Percentiles rank a stretch among this genome's conserved stretches.
Evolutionary conservation across 2,797 vertebrate genomes (phyloP).

Genomic region (Carapus acus): DNA sequence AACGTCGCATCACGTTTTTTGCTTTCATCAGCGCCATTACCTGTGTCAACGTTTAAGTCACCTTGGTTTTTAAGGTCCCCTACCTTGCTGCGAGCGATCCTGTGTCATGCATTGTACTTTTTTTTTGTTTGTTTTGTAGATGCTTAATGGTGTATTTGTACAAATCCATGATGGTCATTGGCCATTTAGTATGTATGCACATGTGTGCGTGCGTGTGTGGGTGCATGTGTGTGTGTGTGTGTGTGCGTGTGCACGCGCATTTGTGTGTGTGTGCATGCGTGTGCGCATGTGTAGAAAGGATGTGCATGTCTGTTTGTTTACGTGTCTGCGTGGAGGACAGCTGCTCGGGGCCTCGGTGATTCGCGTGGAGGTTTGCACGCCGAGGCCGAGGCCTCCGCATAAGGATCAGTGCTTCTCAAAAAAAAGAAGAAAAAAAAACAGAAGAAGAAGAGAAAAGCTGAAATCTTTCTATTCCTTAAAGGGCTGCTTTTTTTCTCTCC

Average conservation of each 20-base stretch:
- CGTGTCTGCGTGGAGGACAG: conserved; percentile 47
- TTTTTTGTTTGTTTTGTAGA: conserved; percentile 48
- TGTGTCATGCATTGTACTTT: too few relatives aligned
- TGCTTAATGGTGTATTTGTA: conserved; percentile 49
- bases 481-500: conserved; percentile 84
- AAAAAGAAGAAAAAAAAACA: too few relatives aligned
- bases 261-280: conserved; percentile 62
- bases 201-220: conserved; percentile 54
- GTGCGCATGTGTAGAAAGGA: too few relatives aligned
- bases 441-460: conserved; percentile 57
- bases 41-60: conserved; percentile 28
- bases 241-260: conserved; percentile 49
- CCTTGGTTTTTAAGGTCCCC: too few relatives aligned
- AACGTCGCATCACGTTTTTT: conserved; percentile 36
- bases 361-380: conserved; percentile 26
- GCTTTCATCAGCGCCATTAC: conserved; percentile 39
- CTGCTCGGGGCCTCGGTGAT: conserved; percentile 46
- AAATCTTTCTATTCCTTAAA: conserved; percentile 79
- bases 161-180: conserved; percentile 45
- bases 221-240: conserved; percentile 58
- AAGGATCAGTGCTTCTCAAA: conserved; percentile 75
- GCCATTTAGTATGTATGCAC: conserved; percentile 51
- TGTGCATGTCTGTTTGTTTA: conserved; percentile 48
- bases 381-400: conserved; percentile 53
- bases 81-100: too few relatives aligned